Base-by-base conservation (phyloP, 2,888 invertebrate species). In the Melanophora roralis region DNA sequence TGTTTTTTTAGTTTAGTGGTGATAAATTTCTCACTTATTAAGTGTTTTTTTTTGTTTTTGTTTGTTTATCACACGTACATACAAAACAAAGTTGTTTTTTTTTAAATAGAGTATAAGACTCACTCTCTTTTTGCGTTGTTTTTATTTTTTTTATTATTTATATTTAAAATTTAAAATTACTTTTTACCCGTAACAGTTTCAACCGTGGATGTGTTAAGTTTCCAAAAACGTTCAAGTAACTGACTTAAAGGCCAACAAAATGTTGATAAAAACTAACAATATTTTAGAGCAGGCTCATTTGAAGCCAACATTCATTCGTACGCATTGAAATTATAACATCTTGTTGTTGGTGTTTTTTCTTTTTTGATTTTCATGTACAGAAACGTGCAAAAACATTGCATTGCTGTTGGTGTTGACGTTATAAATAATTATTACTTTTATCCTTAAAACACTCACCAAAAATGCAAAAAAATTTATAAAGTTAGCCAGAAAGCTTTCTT, bases 121-220 rank as follows among this genome's bases (percentile, higher is more conserved):
- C 49, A 57, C 60, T 67, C 71, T 71, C 34, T 62, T 64, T 19
- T 64, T 36, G 36, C 16, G 16, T 78, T 62, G 67, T 73, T 72
- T 71, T 23, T 40, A 23, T 59, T 74, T 34, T 73, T 27, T 40
- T 45, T 36, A 8, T 19, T 45, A 59, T 34, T 55, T 59, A 16
- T 49, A 19, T 34, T 21, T 36, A 36, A 11, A 3, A 57, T 6
- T 60, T 60, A 55, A 67, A 80, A 74, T 65, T 38, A 32, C 23
- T 43, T 64, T 73, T 73, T 76, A 80, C 76, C 80, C 80, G 80
- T 80, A 80, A 76, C 72, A 57, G 45, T 80, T 80, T 76, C 72
- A 73, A 76, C 72, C 76, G 80, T 68, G 40, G 45, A 68, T 59
- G 64, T 80, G 76, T 68, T 68, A 68, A 59, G 55, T 72, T 80